Evolutionary conservation across 53 echinoderm and acorn worm species (phyloP).

Genomic region (Echinarachnius parma): DNA sequence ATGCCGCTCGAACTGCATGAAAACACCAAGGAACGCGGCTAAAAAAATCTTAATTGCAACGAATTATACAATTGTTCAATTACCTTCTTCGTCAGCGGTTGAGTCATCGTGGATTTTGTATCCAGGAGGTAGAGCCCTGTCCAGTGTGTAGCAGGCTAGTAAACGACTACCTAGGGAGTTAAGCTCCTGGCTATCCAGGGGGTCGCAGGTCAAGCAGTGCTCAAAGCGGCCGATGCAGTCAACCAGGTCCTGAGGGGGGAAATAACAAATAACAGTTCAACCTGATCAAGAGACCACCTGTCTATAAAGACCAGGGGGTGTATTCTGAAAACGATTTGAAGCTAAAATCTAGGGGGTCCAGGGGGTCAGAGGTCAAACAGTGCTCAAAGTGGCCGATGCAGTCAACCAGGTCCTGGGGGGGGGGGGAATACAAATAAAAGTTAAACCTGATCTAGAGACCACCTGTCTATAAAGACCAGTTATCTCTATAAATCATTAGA

Average conservation of each 20-base stretch:
- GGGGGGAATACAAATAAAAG: no score
- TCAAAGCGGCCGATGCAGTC: conserved; percentile 76
- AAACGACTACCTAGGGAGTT: conserved; percentile 79
- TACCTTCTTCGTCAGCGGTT: conserved; percentile 62
- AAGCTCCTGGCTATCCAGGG: conserved; percentile 39
- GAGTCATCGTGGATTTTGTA: conserved; percentile 64
- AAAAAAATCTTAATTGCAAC: no score
- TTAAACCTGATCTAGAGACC: no score
- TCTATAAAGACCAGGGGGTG: no score
- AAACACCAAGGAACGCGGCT: no score
- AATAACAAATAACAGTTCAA: no score
- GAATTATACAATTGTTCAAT: no score
- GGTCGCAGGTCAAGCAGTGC: conserved; percentile 69
- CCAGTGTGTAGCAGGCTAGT: conserved; percentile 70
- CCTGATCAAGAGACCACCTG: no score
- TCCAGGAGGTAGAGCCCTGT: conserved; percentile 52
- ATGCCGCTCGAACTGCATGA: no score
- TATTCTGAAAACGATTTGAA: no score
- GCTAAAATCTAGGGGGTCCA: conserved; percentile 35
- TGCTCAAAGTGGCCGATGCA: conserved; percentile 77
- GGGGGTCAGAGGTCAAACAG: conserved; percentile 65
- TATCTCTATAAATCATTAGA: no score
- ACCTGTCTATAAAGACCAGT: no score
- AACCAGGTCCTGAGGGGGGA: conserved; percentile 62
- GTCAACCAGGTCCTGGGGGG: conserved; percentile 63